These are phyloP conservation scores for Pyxicephalus adspersus DNA, from an alignment of 2,113 vertebrate genomes.

Conservation along the genomic window DNA sequence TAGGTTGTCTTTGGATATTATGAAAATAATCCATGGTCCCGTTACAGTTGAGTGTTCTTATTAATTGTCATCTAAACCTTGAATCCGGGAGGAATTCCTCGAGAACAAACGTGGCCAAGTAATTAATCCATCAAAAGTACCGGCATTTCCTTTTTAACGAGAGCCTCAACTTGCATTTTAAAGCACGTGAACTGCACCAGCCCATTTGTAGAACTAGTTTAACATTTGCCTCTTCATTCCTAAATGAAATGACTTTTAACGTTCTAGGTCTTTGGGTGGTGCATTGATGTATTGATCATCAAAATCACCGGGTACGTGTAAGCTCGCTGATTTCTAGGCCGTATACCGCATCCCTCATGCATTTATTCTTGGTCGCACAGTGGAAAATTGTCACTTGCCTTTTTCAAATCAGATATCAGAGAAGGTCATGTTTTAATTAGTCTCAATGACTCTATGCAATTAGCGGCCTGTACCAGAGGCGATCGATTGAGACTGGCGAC, in stretches of 20 bases:
- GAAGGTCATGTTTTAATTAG: slow-evolving; percentile 68
- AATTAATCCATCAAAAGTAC: not conserved
- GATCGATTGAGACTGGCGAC: slow-evolving; percentile 29
- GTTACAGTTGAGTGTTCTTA: not conserved
- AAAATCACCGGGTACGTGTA: slow-evolving; percentile 59
- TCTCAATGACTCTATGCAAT: slow-evolving; percentile 55
- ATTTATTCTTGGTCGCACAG: slow-evolving; percentile 68
- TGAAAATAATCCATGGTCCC: not conserved
- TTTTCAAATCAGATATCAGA: slow-evolving; percentile 63
- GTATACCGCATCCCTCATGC: slow-evolving; percentile 54
- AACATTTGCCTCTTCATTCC: not conserved
- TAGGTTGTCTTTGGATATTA: not conserved
- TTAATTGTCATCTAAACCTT: not conserved
- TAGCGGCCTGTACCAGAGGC: slow-evolving; percentile 56
- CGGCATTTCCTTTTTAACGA: not conserved
- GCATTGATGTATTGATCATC: slow-evolving; percentile 63
- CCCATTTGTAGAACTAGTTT: accelerated
- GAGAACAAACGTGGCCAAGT: not conserved
- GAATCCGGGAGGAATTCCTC: not conserved
- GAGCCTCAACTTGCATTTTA: not conserved
- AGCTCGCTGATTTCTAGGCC: slow-evolving; percentile 62
- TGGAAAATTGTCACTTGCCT: slow-evolving; percentile 64
- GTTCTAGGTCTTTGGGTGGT: not conserved
- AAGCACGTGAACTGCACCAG: too few species aligned
- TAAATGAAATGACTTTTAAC: not conserved